Base-by-base conservation (phyloP, 1,140 invertebrate species). In the Pseudomyrmex sp. region DNA sequence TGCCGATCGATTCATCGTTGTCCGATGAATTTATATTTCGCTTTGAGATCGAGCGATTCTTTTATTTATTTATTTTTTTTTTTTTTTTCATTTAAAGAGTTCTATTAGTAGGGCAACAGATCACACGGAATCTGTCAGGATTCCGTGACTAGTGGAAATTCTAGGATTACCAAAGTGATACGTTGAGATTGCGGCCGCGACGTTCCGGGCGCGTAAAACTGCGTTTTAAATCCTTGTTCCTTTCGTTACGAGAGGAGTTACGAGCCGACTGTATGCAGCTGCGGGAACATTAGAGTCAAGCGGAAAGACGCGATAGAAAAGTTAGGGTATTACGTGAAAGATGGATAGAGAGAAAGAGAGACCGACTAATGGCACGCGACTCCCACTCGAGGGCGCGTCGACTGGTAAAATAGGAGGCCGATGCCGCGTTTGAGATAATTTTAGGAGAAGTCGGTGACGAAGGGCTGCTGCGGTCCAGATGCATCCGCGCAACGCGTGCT, bases 391-490 rank as follows among this genome's bases (percentile, higher is more conserved):
- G 44, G 44, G 54, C 80, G 75, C 72, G 84, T 50, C 44, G 61
- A 80, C 70, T 66, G 50, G 75, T 74, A 59, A 72, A 84, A 84
- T 62, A 35, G 68, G 56, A 62, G 15, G 61, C 66, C 48, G 79
- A 79, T 87, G 73, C 56, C 69, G 54, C 66, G 70, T 48, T 68
- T 62, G 69, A 48, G 86, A 87, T 88, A 85, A 88, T 83, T 88
- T 88, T 88, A 88, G 83, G 73, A 80, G 20, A 69, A 73, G 58
- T 68, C 70, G 58, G 50, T 56, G 62, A 46, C 83, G 63, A 68
- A 59, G 46, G 46, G 26, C 75, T 75, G 83, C 75, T 82, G 74
- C 82, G 50, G 85, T 91, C 90, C 91, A 91, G 86, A 85, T 90
- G 91, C 83, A 85, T 59, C 76, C 68, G 66, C 68, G 80, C 76